A percentile compares a stretch with the other conserved stretches of the same genome.
Evolutionary conservation across 2,797 vertebrate genomes (phyloP).

Genomic region (Phaenicophaeus curvirostris): DNA sequence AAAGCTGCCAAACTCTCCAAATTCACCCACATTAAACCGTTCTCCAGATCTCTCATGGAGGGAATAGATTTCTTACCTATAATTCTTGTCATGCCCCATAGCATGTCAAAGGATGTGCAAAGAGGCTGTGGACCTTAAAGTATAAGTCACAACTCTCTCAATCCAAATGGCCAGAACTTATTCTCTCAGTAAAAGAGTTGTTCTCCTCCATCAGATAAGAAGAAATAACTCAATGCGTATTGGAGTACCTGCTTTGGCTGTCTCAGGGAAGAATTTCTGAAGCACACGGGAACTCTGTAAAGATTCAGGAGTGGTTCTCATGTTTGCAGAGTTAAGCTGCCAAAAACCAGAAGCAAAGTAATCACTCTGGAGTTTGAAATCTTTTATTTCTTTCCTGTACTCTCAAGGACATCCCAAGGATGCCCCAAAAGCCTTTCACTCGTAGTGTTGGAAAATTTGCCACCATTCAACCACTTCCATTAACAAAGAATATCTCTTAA

Average conservation of each 20-base stretch:
- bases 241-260: background rate
- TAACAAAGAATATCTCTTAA: background rate
- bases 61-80: background rate
- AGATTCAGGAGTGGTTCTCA: background rate
- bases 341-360: conserved; percentile 11
- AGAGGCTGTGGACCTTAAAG: background rate
- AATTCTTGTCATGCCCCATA: background rate
- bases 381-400: background rate
- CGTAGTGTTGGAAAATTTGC: background rate
- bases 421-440: conserved; percentile 6
- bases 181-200: background rate
- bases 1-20: background rate
- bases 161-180: background rate
- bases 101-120: background rate
- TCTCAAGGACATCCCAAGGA: background rate
- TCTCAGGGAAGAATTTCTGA: background rate
- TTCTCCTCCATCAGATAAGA: background rate
- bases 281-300: background rate
- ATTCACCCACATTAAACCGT: background rate
- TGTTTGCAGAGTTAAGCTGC: background rate
- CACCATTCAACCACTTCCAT: background rate
- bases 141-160: background rate
- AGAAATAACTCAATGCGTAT: background rate
- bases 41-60: background rate
- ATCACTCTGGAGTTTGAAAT: background rate